Evolutionary conservation across 2,888 invertebrate genomes (phyloP).

Genomic region (Ophraella communa): DNA sequence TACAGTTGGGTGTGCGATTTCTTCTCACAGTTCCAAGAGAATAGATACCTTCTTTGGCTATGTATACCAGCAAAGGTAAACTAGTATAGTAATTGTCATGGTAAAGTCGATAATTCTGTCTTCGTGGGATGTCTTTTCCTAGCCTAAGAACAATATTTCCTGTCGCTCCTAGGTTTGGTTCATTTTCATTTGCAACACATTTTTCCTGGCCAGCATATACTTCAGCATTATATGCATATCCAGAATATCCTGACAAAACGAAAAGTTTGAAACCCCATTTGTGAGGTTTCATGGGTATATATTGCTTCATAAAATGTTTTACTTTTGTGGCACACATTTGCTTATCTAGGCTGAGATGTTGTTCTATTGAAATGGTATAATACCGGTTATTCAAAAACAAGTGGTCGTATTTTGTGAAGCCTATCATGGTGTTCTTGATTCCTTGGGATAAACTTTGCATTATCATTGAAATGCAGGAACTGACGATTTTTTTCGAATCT

Average conservation of each 20-base stretch:
- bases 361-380: constrained; percentile 43
- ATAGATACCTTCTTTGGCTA: constrained; percentile 28
- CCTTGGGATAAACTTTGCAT: constrained; percentile 22
- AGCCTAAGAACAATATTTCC: constrained; percentile 50
- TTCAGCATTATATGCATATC: constrained; percentile 45
- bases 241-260: constrained; percentile 40
- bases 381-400: constrained; percentile 23
- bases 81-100: not conserved
- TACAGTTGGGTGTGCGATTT: constrained; percentile 46
- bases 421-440: constrained; percentile 34
- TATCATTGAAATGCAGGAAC: constrained; percentile 51
- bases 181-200: constrained; percentile 33
- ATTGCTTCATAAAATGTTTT: constrained; percentile 47
- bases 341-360: constrained; percentile 46
- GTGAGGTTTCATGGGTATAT: constrained; percentile 48
- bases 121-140: not conserved
- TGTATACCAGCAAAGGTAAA: not conserved
- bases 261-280: constrained; percentile 50
- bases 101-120: not conserved
- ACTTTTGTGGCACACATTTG: constrained; percentile 51
- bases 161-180: constrained; percentile 49
- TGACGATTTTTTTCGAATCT: constrained; percentile 28
- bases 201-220: constrained; percentile 27
- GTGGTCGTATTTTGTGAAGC: constrained; percentile 36
- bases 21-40: constrained; percentile 46